Percentiles rank a stretch among this genome's conserved stretches.
Conservation (phyloP, 1,140 invertebrate species). For the Temnothorax nylanderi region DNA sequence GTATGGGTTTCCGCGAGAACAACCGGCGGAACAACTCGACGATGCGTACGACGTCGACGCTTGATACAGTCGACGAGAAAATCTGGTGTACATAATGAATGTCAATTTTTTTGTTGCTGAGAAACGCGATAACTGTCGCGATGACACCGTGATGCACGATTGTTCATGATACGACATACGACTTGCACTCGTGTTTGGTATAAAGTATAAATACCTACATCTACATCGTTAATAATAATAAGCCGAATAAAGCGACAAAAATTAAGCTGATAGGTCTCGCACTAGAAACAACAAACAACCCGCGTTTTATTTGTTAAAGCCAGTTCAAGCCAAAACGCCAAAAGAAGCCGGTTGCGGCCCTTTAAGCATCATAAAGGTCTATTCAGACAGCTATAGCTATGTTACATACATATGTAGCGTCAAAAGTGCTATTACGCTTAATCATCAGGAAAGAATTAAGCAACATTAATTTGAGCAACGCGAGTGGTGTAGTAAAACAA, state of each 20-base stretch:
- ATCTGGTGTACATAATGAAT: constrained; percentile 2
- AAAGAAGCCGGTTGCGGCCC: neutral
- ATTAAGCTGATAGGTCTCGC: neutral
- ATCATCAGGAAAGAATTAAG: too few relatives aligned
- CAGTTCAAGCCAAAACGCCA: too few relatives aligned
- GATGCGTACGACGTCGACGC: neutral
- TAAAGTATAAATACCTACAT: neutral
- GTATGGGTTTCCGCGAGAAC: neutral
- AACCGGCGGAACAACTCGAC: too few relatives aligned
- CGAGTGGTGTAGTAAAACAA: too few relatives aligned
- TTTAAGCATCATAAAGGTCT: neutral
- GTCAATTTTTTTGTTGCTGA: neutral
- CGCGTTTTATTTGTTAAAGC: neutral
- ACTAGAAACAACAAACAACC: neutral
- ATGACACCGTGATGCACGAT: neutral
- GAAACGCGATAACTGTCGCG: neutral
- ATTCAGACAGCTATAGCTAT: neutral
- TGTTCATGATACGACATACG: neutral
- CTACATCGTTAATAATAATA: neutral
- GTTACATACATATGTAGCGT: too few relatives aligned
- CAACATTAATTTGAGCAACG: too few relatives aligned
- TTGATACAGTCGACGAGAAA: neutral
- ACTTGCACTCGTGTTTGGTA: neutral
- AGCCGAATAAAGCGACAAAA: neutral
- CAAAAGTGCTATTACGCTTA: too few relatives aligned